phyloP scores from a whole-genome alignment of 2,113 vertebrate genomes.

The Numenius arquata region DNA sequence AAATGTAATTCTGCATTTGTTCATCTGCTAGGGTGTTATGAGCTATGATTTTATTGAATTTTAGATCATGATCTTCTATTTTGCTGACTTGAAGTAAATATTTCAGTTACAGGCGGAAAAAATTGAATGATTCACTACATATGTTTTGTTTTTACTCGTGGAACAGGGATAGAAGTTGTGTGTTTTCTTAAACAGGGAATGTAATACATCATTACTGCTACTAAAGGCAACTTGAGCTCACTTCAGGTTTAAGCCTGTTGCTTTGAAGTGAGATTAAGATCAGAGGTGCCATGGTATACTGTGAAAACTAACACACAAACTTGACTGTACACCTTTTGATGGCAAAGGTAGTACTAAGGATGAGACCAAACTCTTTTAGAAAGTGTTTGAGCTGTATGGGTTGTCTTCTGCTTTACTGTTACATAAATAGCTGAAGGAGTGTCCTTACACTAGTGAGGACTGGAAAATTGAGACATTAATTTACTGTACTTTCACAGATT shows the following conservation, averaged over 20 bases:
- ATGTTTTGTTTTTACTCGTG: background rate
- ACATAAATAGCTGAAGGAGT: background rate
- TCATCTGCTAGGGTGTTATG: background rate
- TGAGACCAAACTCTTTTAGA: background rate
- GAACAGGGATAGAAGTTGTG: background rate
- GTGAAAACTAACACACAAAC: background rate
- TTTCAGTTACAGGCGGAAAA: background rate
- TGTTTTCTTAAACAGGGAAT: background rate
- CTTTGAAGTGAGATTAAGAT: background rate
- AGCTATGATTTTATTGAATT: background rate
- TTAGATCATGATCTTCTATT: background rate
- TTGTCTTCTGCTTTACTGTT: background rate
- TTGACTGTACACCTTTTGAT: background rate
- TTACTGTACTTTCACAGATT: background rate
- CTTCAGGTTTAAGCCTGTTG: background rate
- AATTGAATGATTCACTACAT: background rate
- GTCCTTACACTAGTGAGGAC: rapidly evolving
- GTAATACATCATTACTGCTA: background rate
- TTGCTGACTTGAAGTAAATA: background rate
- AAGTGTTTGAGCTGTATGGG: background rate
- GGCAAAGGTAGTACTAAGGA: background rate
- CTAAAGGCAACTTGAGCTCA: background rate
- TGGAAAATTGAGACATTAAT: background rate
- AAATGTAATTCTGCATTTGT: background rate
- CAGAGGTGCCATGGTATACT: background rate